These are phyloP conservation scores for Chlorops oryzae DNA, from an alignment of 1,140 invertebrate genomes.

Conservation along the genomic window DNA sequence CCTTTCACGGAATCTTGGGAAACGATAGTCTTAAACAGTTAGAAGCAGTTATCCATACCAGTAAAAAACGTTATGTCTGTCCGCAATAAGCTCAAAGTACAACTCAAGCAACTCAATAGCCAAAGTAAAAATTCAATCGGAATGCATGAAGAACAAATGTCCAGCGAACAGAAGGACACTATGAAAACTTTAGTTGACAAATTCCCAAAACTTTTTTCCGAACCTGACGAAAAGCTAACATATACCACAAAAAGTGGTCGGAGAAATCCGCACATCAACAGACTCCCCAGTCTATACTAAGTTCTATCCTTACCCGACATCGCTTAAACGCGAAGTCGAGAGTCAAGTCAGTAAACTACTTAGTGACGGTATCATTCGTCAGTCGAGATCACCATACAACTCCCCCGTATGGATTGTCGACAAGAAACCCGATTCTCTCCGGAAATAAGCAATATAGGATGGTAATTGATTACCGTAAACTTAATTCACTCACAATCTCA, in stretches of 20 bases:
- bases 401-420: conserved; percentile 15
- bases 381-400: conserved; percentile 17
- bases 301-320: conserved; percentile 16
- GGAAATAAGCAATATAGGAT: conserved; percentile 34
- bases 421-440: conserved; percentile 12
- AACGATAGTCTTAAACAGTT: conserved; percentile 15
- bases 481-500: conserved; percentile 32
- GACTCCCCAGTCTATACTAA: conserved; percentile 15
- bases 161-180: not conserved
- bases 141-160: not conserved
- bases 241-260: conserved; percentile 15
- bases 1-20: conserved; percentile 14
- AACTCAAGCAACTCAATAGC: conserved; percentile 5
- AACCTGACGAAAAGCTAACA: conserved; percentile 15
- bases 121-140: conserved; percentile 12
- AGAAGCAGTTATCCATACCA: conserved; percentile 7
- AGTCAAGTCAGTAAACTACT: conserved; percentile 15
- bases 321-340: conserved; percentile 11
- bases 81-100: not conserved
- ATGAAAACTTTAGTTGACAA: not conserved
- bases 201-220: conserved; percentile 5
- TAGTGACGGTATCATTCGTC: conserved; percentile 14
- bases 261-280: conserved; percentile 14
- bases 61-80: conserved; percentile 10
- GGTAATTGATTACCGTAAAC: conserved; percentile 35